phyloP scores from a whole-genome alignment of 2,888 invertebrate genomes.

The Lasioglossum leucozonium region DNA sequence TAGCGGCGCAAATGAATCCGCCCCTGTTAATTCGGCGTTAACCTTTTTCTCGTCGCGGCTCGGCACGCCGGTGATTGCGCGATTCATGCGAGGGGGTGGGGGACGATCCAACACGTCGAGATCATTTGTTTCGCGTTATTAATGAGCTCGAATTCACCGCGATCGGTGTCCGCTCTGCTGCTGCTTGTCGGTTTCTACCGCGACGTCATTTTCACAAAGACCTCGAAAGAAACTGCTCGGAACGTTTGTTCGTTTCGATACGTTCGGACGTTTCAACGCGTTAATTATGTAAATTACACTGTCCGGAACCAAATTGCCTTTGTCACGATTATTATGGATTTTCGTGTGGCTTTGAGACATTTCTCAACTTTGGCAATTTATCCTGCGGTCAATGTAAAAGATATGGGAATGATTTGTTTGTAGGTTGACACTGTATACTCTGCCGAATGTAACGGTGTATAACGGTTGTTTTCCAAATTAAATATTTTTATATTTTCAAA shows the following conservation, averaged over 20 bases:
- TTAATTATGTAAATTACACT: background rate
- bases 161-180: background rate
- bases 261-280: background rate
- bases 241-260: background rate
- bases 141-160: conserved; percentile 20
- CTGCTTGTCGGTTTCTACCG: background rate
- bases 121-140: conserved; percentile 15
- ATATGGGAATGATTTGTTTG: too few relatives aligned
- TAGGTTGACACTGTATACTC: too few relatives aligned
- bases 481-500: too few relatives aligned
- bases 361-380: too few relatives aligned
- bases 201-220: background rate
- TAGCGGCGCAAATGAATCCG: conserved; percentile 29
- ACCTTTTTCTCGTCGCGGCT: background rate
- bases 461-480: too few relatives aligned
- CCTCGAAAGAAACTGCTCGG: background rate
- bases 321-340: background rate
- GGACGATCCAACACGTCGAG: conserved; percentile 8
- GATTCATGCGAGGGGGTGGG: background rate
- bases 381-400: too few relatives aligned
- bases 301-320: background rate
- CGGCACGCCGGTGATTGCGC: background rate
- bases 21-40: conserved; percentile 32
- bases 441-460: too few relatives aligned
- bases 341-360: too few relatives aligned